These are phyloP conservation scores for Tokudaia tokunoshimensis DNA, from an alignment of 2,797 vertebrate genomes.

Conservation along the genomic window DNA sequence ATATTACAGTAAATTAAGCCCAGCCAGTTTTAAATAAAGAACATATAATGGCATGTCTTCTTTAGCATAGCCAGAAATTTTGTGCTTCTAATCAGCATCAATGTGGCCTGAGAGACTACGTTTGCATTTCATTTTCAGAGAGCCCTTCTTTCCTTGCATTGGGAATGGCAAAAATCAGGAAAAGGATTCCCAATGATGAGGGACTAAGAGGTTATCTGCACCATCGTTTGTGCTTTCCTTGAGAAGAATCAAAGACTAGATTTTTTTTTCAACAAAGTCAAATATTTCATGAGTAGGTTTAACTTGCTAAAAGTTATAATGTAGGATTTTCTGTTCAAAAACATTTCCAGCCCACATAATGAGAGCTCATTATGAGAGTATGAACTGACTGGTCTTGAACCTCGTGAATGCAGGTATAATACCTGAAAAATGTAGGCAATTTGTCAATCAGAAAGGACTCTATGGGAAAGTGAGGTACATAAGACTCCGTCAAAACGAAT, in stretches of 20 bases:
- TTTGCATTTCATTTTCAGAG: not conserved
- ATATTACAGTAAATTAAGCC: constrained; percentile 27
- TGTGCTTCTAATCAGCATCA: constrained; percentile 41
- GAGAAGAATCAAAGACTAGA: constrained; percentile 22
- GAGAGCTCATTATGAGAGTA: constrained; percentile 21
- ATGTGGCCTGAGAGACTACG: not conserved
- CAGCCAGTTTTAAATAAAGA: constrained; percentile 20
- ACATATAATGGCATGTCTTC: not conserved
- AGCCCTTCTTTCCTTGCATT: constrained; percentile 31
- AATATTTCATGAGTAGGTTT: not conserved
- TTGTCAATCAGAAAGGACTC: constrained; percentile 27
- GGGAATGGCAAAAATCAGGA: not conserved
- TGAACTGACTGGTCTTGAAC: not conserved
- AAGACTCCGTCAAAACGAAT: constrained; percentile 21
- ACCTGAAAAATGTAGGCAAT: constrained; percentile 10
- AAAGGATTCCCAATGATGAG: not conserved
- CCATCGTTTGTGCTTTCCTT: not conserved
- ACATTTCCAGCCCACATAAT: not conserved
- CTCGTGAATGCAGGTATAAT: not conserved
- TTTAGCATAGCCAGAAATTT: constrained; percentile 24
- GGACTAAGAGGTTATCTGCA: not conserved
- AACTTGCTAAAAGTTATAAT: constrained; percentile 46
- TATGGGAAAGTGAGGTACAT: not conserved
- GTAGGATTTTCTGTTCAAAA: constrained; percentile 47
- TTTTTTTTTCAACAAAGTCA: constrained; percentile 16